A percentile compares a stretch with the other conserved stretches of the same genome.
Conservation (phyloP, 2,113 vertebrate genomes). For the Falco punctatus region DNA sequence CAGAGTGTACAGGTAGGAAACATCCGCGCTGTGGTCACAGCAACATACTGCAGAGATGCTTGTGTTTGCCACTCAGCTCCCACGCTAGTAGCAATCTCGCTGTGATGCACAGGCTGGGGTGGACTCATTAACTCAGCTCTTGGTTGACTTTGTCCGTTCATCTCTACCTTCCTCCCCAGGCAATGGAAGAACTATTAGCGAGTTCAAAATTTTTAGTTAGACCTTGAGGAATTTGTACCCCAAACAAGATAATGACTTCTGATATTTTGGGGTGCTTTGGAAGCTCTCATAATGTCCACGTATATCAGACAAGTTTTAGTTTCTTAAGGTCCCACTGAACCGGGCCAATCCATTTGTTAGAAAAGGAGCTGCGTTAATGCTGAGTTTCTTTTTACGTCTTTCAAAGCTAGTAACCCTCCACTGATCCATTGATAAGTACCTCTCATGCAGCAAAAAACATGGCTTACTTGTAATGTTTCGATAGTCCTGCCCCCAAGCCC, state of each 20-base stretch:
- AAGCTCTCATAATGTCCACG: neutral
- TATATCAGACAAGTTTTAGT: neutral
- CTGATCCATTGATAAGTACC: neutral
- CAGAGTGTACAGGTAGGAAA: neutral
- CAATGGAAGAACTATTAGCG: neutral
- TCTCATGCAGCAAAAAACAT: neutral
- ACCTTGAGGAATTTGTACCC: neutral
- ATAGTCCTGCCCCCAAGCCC: neutral
- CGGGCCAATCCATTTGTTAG: neutral
- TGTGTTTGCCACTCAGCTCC: neutral
- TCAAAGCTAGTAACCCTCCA: neutral
- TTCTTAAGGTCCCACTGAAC: neutral
- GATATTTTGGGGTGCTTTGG: neutral
- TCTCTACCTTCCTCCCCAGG: neutral
- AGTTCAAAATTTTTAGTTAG: neutral
- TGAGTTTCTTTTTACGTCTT: neutral
- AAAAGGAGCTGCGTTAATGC: neutral
- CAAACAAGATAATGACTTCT: neutral
- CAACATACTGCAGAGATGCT: fast-evolving
- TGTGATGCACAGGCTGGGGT: neutral
- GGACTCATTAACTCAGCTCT: neutral
- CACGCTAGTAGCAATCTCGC: fast-evolving
- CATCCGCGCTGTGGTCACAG: neutral
- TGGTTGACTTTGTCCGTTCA: neutral
- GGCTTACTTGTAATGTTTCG: neutral